These are phyloP conservation scores for Sebastes steindachneri DNA, from an alignment of 2,797 vertebrate genomes.

Conservation along the genomic window DNA sequence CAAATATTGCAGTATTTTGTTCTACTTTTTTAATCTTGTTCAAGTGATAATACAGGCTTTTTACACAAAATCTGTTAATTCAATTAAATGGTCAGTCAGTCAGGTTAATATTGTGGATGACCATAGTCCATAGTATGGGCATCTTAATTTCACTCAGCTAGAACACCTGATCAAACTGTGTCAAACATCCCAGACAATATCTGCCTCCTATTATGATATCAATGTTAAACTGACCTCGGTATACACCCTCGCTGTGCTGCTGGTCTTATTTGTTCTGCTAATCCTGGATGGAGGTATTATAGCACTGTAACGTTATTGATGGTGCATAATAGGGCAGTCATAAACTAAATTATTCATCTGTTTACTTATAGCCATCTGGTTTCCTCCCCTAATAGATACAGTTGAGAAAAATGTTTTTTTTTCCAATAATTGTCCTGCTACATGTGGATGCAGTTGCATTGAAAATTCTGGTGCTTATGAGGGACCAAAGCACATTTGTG, in stretches of 20 bases:
- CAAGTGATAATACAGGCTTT: background rate
- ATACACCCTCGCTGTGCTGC: background rate
- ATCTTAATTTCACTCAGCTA: background rate
- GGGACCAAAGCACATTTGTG: background rate
- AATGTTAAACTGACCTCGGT: background rate
- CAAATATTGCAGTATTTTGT: background rate
- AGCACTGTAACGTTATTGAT: background rate
- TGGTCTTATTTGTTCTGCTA: background rate
- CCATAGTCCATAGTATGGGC: background rate
- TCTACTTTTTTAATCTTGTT: background rate
- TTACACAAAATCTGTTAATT: background rate
- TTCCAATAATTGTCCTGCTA: background rate
- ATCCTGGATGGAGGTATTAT: background rate
- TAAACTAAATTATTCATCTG: background rate
- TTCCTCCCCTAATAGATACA: background rate
- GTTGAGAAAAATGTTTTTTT: background rate
- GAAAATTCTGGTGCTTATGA: background rate
- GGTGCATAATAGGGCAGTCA: background rate
- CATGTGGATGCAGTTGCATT: background rate
- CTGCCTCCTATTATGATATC: background rate
- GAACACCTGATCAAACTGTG: background rate
- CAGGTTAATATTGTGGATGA: background rate
- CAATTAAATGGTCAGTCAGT: background rate
- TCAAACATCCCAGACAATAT: background rate
- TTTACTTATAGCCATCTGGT: background rate